A percentile compares a stretch with the other conserved stretches of the same genome.
Evolutionary conservation across 2,113 vertebrate species (phyloP).

Genomic region (Melierax canorus): DNA sequence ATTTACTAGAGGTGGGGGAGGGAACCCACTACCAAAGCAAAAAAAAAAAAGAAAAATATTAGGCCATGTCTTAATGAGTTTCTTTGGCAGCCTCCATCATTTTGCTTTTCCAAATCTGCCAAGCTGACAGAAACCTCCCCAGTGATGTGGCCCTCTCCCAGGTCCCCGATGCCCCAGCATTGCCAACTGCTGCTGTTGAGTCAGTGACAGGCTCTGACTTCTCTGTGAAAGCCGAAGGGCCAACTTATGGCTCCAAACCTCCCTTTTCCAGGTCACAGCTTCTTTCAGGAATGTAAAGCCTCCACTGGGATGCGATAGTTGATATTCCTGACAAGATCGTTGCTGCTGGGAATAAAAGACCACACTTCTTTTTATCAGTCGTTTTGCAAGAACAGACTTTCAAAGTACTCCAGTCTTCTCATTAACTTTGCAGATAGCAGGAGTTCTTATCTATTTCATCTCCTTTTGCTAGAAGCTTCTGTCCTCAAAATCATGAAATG

Average conservation of each 20-base stretch:
- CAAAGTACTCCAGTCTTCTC: neutral
- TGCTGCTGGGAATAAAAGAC: neutral
- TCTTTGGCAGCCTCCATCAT: neutral
- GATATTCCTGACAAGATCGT: conserved; percentile 39
- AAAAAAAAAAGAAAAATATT: neutral
- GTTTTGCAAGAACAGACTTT: neutral
- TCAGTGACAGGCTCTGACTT: neutral
- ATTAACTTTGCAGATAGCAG: neutral
- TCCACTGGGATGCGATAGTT: neutral
- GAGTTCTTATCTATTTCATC: neutral
- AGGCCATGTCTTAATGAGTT: neutral
- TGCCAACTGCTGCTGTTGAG: neutral
- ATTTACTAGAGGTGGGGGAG: neutral
- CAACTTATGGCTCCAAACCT: neutral
- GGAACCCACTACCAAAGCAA: neutral
- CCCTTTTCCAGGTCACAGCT: neutral
- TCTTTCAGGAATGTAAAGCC: conserved; percentile 17
- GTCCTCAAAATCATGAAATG: neutral
- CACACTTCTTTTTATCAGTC: neutral
- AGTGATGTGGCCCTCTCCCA: neutral
- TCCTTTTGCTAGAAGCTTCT: neutral
- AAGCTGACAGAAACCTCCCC: neutral
- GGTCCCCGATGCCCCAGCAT: neutral
- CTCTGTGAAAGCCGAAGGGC: neutral
- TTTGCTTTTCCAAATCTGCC: neutral